phyloP scores from a whole-genome alignment of 2,888 invertebrate genomes.

The Drosophila lacicola region DNA sequence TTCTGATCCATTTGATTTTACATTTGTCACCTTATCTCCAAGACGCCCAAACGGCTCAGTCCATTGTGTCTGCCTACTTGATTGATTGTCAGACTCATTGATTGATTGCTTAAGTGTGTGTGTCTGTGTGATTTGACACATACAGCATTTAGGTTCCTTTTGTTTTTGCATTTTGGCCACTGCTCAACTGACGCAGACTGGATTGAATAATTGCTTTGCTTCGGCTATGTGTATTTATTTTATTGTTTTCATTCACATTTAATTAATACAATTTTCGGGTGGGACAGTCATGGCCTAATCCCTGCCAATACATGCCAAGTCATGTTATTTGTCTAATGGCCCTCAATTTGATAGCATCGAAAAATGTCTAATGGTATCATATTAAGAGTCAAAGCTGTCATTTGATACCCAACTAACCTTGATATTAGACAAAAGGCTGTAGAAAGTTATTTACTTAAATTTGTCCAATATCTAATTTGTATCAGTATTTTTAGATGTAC shows the following conservation, averaged over 20 bases:
- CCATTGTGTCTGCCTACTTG: constrained; percentile 36
- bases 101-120: constrained; percentile 60
- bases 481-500: too few relatives aligned
- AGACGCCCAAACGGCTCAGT: constrained; percentile 3
- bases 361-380: constrained; percentile 4
- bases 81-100: constrained; percentile 48
- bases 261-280: constrained; percentile 40
- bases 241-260: constrained; percentile 50
- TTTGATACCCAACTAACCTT: constrained; percentile 5
- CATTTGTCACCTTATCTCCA: constrained; percentile 27
- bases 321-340: constrained; percentile 68
- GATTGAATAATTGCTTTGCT: constrained; percentile 42
- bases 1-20: constrained; percentile 29
- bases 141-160: constrained; percentile 12
- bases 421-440: too few relatives aligned
- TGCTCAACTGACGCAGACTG: background rate
- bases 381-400: constrained; percentile 3
- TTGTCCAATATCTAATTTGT: too few relatives aligned
- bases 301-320: constrained; percentile 46
- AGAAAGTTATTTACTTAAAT: too few relatives aligned
- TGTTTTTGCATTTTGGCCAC: constrained; percentile 36
- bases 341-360: constrained; percentile 39
- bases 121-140: constrained; percentile 34
- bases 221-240: constrained; percentile 31
- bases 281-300: constrained; percentile 14